These are phyloP conservation scores for Plotosus lineatus DNA, from an alignment of 2,113 vertebrate species.

Conservation along the genomic window DNA sequence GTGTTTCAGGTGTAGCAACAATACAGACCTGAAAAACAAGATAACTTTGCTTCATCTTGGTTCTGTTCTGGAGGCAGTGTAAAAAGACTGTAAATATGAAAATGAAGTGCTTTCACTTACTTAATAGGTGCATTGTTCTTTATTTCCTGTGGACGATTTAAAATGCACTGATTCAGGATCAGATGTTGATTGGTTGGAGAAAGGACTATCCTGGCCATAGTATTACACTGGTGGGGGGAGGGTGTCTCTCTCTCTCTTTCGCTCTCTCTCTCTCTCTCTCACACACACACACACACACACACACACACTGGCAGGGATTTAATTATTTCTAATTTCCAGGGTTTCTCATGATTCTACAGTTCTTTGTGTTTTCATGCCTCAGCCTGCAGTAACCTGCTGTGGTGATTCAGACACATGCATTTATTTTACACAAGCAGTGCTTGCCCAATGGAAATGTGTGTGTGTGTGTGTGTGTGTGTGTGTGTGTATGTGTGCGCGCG, in stretches of 20 bases:
- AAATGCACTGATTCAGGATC: slow-evolving; percentile 6
- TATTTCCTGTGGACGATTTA: not conserved
- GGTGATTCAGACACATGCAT: not conserved
- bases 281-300: slow-evolving; percentile 3
- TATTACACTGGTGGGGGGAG: not conserved
- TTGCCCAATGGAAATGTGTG: not conserved
- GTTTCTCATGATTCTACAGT: not conserved
- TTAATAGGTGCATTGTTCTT: not conserved
- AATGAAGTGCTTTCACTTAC: not conserved
- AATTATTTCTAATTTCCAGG: slow-evolving; percentile 6
- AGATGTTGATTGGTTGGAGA: not conserved
- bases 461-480: not conserved
- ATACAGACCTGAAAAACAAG: not conserved
- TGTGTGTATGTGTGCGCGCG: not conserved
- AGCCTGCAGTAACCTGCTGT: not conserved
- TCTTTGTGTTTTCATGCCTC: not conserved
- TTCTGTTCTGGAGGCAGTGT: not conserved
- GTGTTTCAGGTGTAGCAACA: not conserved
- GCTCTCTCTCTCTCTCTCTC: too few species aligned
- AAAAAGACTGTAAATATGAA: not conserved
- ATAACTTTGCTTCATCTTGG: not conserved
- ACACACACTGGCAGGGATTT: slow-evolving; percentile 7
- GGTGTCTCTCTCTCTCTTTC: too few species aligned
- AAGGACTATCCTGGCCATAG: slow-evolving; percentile 25
- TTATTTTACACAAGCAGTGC: slow-evolving; percentile 7